Evolutionary conservation across 2,888 invertebrate species (phyloP).

Genomic region (Neria commutata): DNA sequence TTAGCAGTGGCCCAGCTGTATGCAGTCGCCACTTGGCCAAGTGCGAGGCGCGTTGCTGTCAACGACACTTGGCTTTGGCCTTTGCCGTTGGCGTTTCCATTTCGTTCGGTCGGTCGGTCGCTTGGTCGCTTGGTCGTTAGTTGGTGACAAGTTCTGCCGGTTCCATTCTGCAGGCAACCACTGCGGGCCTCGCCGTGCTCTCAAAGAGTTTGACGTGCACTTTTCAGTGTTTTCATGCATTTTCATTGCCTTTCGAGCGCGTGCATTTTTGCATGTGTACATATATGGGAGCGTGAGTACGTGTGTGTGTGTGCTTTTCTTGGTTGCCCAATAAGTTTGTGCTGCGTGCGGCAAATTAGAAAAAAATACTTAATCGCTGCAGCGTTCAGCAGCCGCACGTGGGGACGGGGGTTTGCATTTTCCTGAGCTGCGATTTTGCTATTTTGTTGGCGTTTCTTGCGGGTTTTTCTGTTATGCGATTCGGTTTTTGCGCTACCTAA

Average conservation of each 20-base stretch:
- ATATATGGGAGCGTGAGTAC: not conserved
- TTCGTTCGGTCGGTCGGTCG: slow-evolving; percentile 19
- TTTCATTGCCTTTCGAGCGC: too few relatives aligned
- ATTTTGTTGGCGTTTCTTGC: too few relatives aligned
- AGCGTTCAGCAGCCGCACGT: too few relatives aligned
- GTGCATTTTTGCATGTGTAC: too few relatives aligned
- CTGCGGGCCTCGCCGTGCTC: too few relatives aligned
- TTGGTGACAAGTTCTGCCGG: slow-evolving; percentile 16
- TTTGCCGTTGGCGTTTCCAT: slow-evolving; percentile 13
- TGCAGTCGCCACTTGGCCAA: too few relatives aligned
- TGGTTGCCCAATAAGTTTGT: slow-evolving; percentile 14
- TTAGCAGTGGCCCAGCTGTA: too few relatives aligned
- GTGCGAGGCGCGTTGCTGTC: not conserved
- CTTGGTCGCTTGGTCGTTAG: not conserved
- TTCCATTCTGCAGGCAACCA: slow-evolving; percentile 16
- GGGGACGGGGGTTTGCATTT: too few relatives aligned
- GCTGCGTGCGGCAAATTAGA: slow-evolving; percentile 29
- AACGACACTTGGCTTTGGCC: slow-evolving; percentile 30
- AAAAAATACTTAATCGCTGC: too few relatives aligned
- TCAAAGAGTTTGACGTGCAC: not conserved
- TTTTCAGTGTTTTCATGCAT: slow-evolving; percentile 4
- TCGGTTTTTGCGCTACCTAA: too few relatives aligned
- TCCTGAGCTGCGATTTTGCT: too few relatives aligned
- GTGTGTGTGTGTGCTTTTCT: slow-evolving; percentile 17
- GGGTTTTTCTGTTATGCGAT: too few relatives aligned